Conservation (phyloP, 2,888 invertebrate species). For the Silvanus unidentatus region DNA sequence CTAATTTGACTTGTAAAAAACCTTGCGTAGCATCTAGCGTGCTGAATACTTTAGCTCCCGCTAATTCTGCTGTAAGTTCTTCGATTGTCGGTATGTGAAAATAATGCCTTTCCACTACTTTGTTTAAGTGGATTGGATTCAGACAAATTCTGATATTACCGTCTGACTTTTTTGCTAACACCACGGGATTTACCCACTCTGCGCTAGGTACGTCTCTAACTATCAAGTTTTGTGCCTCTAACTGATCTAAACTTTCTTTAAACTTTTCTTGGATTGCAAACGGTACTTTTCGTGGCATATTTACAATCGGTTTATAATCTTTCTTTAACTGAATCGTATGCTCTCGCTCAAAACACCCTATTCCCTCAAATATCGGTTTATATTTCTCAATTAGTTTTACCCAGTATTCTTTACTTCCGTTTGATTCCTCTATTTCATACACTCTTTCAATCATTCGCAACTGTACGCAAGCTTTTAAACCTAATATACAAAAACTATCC, state of each 20-base stretch:
- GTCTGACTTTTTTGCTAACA: constrained; percentile 16
- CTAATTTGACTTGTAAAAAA: constrained; percentile 11
- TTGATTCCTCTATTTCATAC: constrained; percentile 6
- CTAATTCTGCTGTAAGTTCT: constrained; percentile 5
- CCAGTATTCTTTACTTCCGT: constrained; percentile 1
- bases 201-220: constrained; percentile 5
- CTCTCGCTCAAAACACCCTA: constrained; percentile 16
- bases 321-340: constrained; percentile 20
- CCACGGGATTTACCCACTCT: constrained; percentile 14
- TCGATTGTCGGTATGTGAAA: constrained; percentile 8
- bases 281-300: constrained; percentile 13
- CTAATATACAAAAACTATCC: constrained; percentile 9
- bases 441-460: constrained; percentile 13
- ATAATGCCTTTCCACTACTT: constrained; percentile 16
- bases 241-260: constrained; percentile 10
- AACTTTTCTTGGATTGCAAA: constrained; percentile 13
- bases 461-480: constrained; percentile 8
- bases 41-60: constrained; percentile 21
- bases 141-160: constrained; percentile 27
- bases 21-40: constrained; percentile 26
- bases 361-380: constrained; percentile 17
- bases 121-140: constrained; percentile 30
- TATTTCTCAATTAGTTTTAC: constrained; percentile 13
- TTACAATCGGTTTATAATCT: constrained; percentile 12
- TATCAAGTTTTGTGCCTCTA: constrained; percentile 12